Base-by-base conservation (phyloP, 2,113 vertebrate genomes). In the Sceloporus undulatus region DNA sequence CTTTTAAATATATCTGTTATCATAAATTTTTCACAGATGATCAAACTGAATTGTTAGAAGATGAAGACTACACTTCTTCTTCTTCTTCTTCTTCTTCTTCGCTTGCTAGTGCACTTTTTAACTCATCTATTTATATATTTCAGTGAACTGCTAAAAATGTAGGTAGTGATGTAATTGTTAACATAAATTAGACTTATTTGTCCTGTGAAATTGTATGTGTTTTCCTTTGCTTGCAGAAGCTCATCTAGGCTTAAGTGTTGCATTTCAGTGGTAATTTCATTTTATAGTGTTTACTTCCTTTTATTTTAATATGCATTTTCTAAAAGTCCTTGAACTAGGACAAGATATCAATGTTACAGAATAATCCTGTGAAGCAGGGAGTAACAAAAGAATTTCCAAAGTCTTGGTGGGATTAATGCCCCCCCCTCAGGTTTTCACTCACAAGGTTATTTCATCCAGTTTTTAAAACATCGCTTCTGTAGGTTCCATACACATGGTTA, bases 1-100 rank as follows among this genome's bases (percentile, higher is more conserved):
- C 74, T 92, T 13, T 52, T 25, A 25, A 85, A 84, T n/a, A 34
- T 19, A 88, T 92, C 68, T 88, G 70, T 84, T 75, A 85, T 25
- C 14, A 54, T 86, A 90, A 79, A 52, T 9, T 16, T 82, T 85
- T 87, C 7, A 87, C 18, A 76, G 62, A 62, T 79, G 77, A 90
- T 38, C 81, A 29, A 86, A 56, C 54, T 1, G 1, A 83, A 0
- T 1, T 29, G 23, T 5, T 77, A 71, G 38, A n/a, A 70, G 13
- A 10, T 34, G 85, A 65, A 77, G 2, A 34, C 34, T 34, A 34
- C 34, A 34, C 34, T 34, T 16, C 10, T 21, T 73, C 40, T 52
- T 71, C 38, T 62, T 81, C 68, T 16, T 85, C 52, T 8, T 3
- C 59, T 16, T 14, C 9, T 34, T 59, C 9, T 62, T 85, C 40